Evolutionary conservation across 2,888 invertebrate species (phyloP).

Genomic region (Phyllotreta striolata): DNA sequence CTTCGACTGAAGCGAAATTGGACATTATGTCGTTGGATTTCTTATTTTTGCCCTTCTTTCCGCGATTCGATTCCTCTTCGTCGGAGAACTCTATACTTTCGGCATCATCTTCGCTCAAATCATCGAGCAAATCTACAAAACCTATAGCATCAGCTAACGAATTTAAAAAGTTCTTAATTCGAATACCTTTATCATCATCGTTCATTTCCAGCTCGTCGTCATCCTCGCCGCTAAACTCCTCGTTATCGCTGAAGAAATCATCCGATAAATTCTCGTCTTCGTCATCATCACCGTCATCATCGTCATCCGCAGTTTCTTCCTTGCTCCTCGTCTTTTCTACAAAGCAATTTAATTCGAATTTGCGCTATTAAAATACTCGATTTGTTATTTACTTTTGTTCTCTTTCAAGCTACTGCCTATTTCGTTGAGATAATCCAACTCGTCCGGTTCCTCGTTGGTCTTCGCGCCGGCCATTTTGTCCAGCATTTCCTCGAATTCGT

Average conservation of each 20-base stretch:
- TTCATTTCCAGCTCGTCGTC: constrained; percentile 55
- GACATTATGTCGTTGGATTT: constrained; percentile 64
- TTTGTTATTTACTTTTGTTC: constrained; percentile 37
- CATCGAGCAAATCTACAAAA: constrained; percentile 49
- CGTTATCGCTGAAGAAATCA: constrained; percentile 51
- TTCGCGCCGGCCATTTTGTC: constrained; percentile 63
- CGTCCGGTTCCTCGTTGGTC: constrained; percentile 62
- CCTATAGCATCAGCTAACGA: neutral
- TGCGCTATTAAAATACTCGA: neutral
- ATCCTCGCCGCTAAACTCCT: constrained; percentile 37
- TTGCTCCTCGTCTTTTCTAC: neutral
- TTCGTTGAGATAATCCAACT: constrained; percentile 74
- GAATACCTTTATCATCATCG: constrained; percentile 58
- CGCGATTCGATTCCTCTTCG: constrained; percentile 42
- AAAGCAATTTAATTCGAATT: neutral
- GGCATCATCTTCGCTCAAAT: constrained; percentile 54
- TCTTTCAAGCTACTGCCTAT: constrained; percentile 63
- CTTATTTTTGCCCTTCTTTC: constrained; percentile 38
- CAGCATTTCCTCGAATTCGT: constrained; percentile 78
- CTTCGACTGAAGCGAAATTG: constrained; percentile 85
- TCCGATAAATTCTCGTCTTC: constrained; percentile 33
- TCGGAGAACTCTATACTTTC: constrained; percentile 59
- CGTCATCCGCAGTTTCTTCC: too few species aligned
- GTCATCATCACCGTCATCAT: constrained; percentile 7
- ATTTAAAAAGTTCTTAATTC: constrained; percentile 2